Base-by-base conservation (phyloP, 2,888 invertebrate genomes). In the Yponomeuta cagnagella region DNA sequence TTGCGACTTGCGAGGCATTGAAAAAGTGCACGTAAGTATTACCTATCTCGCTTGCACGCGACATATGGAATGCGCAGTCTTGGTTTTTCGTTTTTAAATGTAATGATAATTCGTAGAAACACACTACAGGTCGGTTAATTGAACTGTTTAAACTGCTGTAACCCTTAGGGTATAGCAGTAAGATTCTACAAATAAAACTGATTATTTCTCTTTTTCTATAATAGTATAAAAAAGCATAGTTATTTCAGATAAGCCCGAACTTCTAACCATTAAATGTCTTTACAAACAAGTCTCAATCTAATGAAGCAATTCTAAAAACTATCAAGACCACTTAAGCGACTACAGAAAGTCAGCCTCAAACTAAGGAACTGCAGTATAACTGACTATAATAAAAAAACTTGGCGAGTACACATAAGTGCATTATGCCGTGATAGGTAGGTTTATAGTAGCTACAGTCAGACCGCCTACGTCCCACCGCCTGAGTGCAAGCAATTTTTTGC, bases 341-440 rank as follows among this genome's bases (percentile, higher is more conserved):
- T 75, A 74, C 75, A 73, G 73, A 77, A 77, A 75, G 77, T 81
- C 76, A 82, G 82, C 78, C 82, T 87, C 86, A 83, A 87, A 88
- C 85, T 84, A 85, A 86, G 85, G 87, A 87, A 89, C 88, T 83
- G 86, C 85, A 85, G 85, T 88, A 88, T 85, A 89, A 86, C 85
- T 78, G 85, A 84, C 82, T 89, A 90, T 90, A 91, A 90, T 92
- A 92, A 92, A 92, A 91, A 91, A 91, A 90, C 84, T 90, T 88
- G 85, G 89, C 87, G 78, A 89, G 89, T 89, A 89, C 90, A 90
- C 90, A 90, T 89, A 91, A 91, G 90, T 90, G 89, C 90, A 90
- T 88, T 89, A 88, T 90, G 88, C 86, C 83, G 84, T 82, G 81
- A 83, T 83, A 80, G 82, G 82, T 86, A 87, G 64, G 30, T 52